phyloP scores from a whole-genome alignment of 1,140 invertebrate species.

The Papilio polyxenes region DNA sequence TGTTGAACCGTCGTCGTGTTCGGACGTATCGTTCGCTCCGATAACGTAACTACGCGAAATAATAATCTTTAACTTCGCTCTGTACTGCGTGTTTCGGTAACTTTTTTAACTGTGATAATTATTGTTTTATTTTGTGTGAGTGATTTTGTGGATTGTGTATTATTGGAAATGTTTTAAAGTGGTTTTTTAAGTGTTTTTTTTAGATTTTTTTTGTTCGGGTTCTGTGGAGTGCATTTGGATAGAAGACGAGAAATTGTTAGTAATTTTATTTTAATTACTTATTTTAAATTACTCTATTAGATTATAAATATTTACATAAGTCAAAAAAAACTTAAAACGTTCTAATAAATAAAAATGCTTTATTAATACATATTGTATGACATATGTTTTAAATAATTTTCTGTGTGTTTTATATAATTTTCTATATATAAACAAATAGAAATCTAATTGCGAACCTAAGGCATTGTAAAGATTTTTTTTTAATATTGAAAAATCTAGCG shows the following conservation, averaged over 20 bases:
- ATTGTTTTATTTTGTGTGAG: neutral
- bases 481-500: too few species aligned
- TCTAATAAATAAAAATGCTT: too few species aligned
- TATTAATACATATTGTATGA: too few species aligned
- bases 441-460: too few species aligned
- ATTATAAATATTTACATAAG: neutral
- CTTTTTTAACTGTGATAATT: neutral
- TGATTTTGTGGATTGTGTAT: conserved; percentile 26
- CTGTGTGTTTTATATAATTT: too few species aligned
- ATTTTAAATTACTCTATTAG: neutral
- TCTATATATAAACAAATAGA: too few species aligned
- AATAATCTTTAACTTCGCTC: conserved; percentile 40
- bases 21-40: conserved; percentile 45
- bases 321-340: neutral
- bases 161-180: conserved; percentile 21
- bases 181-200: conserved; percentile 23
- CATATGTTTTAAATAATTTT: too few species aligned
- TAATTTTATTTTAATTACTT: neutral
- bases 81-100: conserved; percentile 25
- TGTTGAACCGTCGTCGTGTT: conserved; percentile 34
- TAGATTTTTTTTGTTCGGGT: neutral
- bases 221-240: conserved; percentile 17
- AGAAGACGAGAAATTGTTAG: neutral
- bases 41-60: conserved; percentile 37
- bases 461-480: too few species aligned